Evolutionary conservation across 2,888 invertebrate species (phyloP), one percentile per base, ranked within the genome.

Genomic region (Meganola albula): DNA sequence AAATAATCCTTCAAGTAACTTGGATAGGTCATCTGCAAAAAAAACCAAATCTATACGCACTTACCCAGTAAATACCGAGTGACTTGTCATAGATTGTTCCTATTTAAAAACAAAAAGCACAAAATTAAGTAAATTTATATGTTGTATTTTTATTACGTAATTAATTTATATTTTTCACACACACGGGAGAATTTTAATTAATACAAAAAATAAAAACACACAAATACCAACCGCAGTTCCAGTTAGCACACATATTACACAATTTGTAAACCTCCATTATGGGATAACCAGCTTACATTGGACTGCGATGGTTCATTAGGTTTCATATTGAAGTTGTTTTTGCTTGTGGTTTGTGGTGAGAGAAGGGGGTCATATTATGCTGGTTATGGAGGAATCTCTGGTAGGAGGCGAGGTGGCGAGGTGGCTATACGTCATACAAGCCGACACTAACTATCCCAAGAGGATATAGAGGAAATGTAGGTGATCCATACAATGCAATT

Each of bases 341-440:
- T 27, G 14, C 18, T 10, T 31, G 21, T 27, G 23, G 12, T 27
- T 13, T 2, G 13, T n/a, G 24, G 20, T 34, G 21, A 41, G 40
- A 21, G 44, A 20, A 37, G 42, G 24, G 47, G 60, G 32, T 53
- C 64, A 46, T 35, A 27, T 41, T 44, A 49, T 33, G 42, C 41
- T 66, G 65, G 67, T 39, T 5, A 39, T 42, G 31, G 46, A 50
- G 54, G 48, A 52, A 57, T 59, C 57, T 48, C 42, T 50, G 35
- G 44, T 40, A 49, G 53, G 46, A 49, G 51, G 52, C 54, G 49
- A 51, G 49, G 53, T 53, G 48, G 36, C 33, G 40, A 40, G 48
- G 49, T 28, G 30, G 51, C 50, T 56, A 65, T 67, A 63, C 60
- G 66, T 72, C 70, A 74, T 66, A 49, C 48, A 54, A 44, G 31